Conservation (phyloP, 1,140 invertebrate species). For the Platorchestia sp. region DNA sequence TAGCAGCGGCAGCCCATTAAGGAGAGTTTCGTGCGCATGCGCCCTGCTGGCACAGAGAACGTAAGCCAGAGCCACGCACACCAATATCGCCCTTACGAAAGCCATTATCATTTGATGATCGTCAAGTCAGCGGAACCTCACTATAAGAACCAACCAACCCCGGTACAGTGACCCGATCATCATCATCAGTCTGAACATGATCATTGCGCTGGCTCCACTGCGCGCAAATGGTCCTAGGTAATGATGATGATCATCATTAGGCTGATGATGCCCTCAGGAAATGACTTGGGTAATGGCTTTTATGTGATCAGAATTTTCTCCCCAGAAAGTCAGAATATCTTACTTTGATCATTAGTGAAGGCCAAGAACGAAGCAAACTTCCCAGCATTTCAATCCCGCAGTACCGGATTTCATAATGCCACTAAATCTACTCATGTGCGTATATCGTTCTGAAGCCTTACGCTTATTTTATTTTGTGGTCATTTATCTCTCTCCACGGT, state of each 20-base stretch:
- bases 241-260: constrained; percentile 68
- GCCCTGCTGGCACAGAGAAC: constrained; percentile 40
- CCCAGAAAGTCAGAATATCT: constrained; percentile 13
- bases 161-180: constrained; percentile 65
- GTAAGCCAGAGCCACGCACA: constrained; percentile 57
- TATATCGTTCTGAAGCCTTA: too few relatives aligned
- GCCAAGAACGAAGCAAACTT: background rate
- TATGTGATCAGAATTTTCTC: constrained; percentile 47
- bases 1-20: constrained; percentile 60
- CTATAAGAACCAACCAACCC: constrained; percentile 66
- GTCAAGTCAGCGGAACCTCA: constrained; percentile 68
- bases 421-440: too few relatives aligned
- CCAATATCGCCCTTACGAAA: constrained; percentile 67
- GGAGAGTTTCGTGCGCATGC: constrained; percentile 64
- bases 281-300: constrained; percentile 66
- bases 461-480: too few relatives aligned
- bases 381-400: background rate
- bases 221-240: constrained; percentile 65
- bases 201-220: constrained; percentile 63
- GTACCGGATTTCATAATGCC: too few relatives aligned
- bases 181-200: constrained; percentile 68
- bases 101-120: constrained; percentile 68
- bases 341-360: background rate
- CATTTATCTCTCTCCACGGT: too few relatives aligned
- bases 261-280: constrained; percentile 66